Evolutionary conservation across 2,888 invertebrate species (phyloP).

Genomic region (Tipula confusa): DNA sequence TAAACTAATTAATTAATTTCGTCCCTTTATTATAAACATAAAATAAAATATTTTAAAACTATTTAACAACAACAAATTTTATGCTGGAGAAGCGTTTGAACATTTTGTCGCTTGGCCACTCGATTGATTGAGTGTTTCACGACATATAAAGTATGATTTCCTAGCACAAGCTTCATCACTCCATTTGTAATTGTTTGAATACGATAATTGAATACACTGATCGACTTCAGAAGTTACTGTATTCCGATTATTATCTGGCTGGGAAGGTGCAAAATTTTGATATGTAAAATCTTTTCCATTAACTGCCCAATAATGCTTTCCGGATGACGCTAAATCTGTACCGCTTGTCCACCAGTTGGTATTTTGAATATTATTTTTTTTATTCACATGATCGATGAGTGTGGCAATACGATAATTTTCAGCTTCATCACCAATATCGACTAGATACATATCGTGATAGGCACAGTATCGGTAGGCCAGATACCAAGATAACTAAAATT

Average conservation of each 20-base stretch:
- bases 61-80: background rate
- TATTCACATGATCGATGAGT: background rate
- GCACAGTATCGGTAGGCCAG: background rate
- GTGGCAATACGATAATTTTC: background rate
- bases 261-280: background rate
- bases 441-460: background rate
- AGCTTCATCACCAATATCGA: background rate
- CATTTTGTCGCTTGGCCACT: background rate
- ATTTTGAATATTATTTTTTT: background rate
- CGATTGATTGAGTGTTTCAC: background rate
- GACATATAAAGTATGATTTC: background rate
- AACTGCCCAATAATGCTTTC: background rate
- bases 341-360: background rate
- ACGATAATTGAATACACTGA: background rate
- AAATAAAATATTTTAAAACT: background rate
- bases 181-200: background rate
- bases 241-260: background rate
- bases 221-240: background rate
- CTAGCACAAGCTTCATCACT: background rate
- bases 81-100: background rate
- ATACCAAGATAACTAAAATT: background rate
- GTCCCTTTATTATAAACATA: background rate
- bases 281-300: background rate
- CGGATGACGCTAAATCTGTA: background rate
- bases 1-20: no score